These are phyloP conservation scores for Forbesichthys agassizii DNA, from an alignment of 2,113 vertebrate species.

Conservation along the genomic window DNA sequence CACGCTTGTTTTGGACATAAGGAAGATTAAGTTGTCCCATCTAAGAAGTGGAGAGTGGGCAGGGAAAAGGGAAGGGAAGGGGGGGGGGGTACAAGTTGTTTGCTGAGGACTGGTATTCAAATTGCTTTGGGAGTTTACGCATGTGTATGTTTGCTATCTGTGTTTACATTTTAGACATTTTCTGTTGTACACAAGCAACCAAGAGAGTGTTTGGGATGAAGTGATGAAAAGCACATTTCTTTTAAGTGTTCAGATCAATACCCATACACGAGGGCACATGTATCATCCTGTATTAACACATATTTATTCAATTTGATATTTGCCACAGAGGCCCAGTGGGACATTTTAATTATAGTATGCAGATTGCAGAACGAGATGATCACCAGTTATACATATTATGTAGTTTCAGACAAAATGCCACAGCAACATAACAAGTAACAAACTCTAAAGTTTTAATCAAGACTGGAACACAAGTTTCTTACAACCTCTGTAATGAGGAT, in stretches of 20 bases:
- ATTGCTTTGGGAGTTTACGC: slow-evolving; percentile 59
- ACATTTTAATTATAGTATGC: slow-evolving; percentile 60
- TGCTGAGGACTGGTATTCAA: slow-evolving; percentile 47
- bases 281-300: slow-evolving; percentile 57
- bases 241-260: slow-evolving; percentile 67
- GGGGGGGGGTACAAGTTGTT: slow-evolving; percentile 32
- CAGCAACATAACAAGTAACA: slow-evolving; percentile 59
- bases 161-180: slow-evolving; percentile 51
- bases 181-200: slow-evolving; percentile 65
- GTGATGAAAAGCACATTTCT: slow-evolving; percentile 54
- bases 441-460: slow-evolving; percentile 69
- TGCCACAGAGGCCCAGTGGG: slow-evolving; percentile 44
- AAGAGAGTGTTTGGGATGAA: slow-evolving; percentile 57
- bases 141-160: slow-evolving; percentile 51
- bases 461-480: slow-evolving; percentile 43
- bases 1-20: slow-evolving; percentile 21
- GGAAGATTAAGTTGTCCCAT: slow-evolving; percentile 55
- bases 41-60: slow-evolving; percentile 3
- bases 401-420: slow-evolving; percentile 11
- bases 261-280: slow-evolving; percentile 60
- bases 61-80: neutral
- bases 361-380: slow-evolving; percentile 27
- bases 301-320: slow-evolving; percentile 63
- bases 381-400: slow-evolving; percentile 56
- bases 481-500: slow-evolving; percentile 38